A percentile compares a stretch with the other conserved stretches of the same genome.
Evolutionary conservation across 2,888 invertebrate genomes (phyloP).

Genomic region (Loripinus fragilis): DNA sequence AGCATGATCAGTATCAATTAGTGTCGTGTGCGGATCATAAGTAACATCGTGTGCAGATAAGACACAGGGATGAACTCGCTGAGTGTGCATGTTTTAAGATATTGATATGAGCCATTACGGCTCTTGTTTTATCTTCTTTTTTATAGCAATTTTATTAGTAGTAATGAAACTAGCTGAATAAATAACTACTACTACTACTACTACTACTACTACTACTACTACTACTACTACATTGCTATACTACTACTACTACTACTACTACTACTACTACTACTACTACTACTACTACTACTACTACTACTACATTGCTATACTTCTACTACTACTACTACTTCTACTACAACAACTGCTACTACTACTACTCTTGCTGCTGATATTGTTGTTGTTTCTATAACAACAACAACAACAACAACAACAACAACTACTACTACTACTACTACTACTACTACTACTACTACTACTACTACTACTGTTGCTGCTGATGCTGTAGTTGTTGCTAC

Average conservation of each 20-base stretch:
- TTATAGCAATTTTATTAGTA: neutral
- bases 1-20: too few species aligned
- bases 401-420: conserved; percentile 4
- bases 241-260: too few species aligned
- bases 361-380: too few species aligned
- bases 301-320: too few species aligned
- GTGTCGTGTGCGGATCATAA: too few species aligned
- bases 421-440: neutral
- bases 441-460: neutral
- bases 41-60: too few species aligned
- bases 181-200: neutral
- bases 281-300: conserved; percentile 1
- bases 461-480: neutral
- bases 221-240: neutral
- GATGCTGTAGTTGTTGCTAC: neutral
- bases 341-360: neutral
- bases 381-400: neutral
- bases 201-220: neutral
- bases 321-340: conserved; percentile 13
- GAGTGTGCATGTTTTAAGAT: too few species aligned
- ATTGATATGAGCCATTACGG: too few species aligned
- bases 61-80: too few species aligned
- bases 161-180: neutral
- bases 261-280: conserved; percentile 13
- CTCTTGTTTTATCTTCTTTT: too few species aligned